Conservation (phyloP, 1,140 invertebrate genomes). For the Magallana angulata region DNA sequence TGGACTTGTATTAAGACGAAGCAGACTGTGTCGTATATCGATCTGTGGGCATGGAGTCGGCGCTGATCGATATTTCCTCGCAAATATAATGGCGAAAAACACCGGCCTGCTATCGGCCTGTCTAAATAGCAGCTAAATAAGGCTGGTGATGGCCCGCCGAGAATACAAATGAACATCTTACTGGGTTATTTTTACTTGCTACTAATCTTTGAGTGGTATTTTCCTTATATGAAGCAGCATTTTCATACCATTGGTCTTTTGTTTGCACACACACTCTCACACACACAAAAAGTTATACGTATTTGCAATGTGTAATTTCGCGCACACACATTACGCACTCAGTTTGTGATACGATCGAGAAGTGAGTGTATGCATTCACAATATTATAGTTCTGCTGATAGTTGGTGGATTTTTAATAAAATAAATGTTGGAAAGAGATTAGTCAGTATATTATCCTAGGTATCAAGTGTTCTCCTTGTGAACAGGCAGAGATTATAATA, state of each 20-base stretch:
- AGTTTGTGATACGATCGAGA: no score
- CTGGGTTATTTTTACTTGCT: slow-evolving; percentile 4
- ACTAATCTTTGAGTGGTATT: background rate
- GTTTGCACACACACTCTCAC: no score
- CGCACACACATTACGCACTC: no score
- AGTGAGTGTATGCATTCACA: no score
- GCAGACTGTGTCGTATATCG: slow-evolving; percentile 18
- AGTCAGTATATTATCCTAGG: no score
- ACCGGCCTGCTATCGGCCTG: slow-evolving; percentile 17
- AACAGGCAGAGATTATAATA: no score
- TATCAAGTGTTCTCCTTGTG: no score
- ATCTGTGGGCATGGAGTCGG: slow-evolving; percentile 5
- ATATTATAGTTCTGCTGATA: no score
- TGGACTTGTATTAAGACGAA: background rate
- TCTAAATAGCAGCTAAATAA: slow-evolving; percentile 30
- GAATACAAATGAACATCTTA: slow-evolving; percentile 35
- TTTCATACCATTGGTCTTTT: background rate
- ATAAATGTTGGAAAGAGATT: no score
- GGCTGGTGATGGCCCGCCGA: background rate
- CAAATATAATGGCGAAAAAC: background rate
- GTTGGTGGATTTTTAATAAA: no score
- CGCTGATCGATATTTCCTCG: slow-evolving; percentile 12
- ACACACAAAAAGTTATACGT: no score
- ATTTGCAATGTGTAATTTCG: no score
- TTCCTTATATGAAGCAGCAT: background rate